phyloP scores from a whole-genome alignment of 2,797 vertebrate genomes.

The Prionace glauca region DNA sequence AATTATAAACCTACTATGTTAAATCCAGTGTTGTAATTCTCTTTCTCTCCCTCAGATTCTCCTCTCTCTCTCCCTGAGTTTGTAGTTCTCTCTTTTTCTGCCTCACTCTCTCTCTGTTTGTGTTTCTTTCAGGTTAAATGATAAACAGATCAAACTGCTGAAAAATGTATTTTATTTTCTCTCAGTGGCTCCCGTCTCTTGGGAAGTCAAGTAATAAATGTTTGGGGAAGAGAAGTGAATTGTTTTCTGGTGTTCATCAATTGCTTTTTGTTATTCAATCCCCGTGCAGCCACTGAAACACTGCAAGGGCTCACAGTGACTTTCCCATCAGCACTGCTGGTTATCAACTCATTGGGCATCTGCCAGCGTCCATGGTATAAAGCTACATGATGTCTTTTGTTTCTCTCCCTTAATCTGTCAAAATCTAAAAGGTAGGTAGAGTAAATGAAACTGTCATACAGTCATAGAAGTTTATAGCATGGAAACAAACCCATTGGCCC shows the following conservation, averaged over 20 bases:
- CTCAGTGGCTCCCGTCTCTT: not conserved
- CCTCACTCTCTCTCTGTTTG: too few species aligned
- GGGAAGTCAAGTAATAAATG: not conserved
- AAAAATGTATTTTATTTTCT: not conserved
- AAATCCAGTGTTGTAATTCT: too few species aligned
- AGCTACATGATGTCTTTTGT: not conserved
- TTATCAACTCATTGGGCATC: not conserved
- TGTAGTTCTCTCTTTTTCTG: too few species aligned
- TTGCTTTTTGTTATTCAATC: not conserved
- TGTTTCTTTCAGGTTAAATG: not conserved
- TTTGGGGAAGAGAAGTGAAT: not conserved
- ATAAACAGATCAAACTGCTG: not conserved
- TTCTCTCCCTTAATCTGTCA: too few species aligned
- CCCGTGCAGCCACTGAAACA: not conserved
- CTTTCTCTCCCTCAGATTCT: too few species aligned
- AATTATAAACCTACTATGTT: too few species aligned
- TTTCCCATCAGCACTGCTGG: not conserved
- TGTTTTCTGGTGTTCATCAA: not conserved
- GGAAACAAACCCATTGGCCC: too few species aligned
- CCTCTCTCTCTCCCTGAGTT: too few species aligned
- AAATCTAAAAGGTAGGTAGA: too few species aligned
- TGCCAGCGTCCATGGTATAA: not conserved
- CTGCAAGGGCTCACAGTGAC: not conserved
- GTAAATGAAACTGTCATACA: too few species aligned
- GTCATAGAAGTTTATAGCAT: too few species aligned